Conservation (phyloP, 2,888 invertebrate species). For the Laothoe populi region DNA sequence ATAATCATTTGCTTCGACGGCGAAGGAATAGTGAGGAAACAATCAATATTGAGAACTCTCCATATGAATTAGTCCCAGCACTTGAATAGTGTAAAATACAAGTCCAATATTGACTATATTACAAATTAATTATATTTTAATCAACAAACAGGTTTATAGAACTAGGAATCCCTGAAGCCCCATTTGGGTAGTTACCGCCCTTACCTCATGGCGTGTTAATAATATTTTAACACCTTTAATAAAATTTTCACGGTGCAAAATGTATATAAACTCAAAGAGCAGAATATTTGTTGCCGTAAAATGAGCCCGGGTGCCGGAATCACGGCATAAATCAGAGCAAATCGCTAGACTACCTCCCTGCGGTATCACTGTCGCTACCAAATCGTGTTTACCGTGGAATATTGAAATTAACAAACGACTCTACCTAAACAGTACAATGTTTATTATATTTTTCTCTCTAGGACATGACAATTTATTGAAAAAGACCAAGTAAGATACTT, state of each 20-base stretch:
- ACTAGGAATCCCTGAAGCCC: not conserved
- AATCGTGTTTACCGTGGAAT: slow-evolving; percentile 30
- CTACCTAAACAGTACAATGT: not conserved
- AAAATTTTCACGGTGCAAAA: slow-evolving; percentile 26
- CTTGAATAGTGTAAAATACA: no score
- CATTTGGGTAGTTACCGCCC: not conserved
- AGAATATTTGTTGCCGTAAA: slow-evolving; percentile 24
- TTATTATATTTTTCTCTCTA: not conserved
- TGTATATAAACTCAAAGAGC: slow-evolving; percentile 25
- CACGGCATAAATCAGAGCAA: slow-evolving; percentile 30
- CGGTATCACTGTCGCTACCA: slow-evolving; percentile 27
- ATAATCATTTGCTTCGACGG: no score
- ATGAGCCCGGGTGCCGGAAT: slow-evolving; percentile 22
- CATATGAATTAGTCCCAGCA: no score
- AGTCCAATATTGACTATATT: not conserved
- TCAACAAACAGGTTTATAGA: not conserved
- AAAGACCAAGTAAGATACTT: not conserved
- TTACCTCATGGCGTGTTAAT: slow-evolving; percentile 6
- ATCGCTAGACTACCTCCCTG: slow-evolving; percentile 28
- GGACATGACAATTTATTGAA: not conserved
- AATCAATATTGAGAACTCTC: no score
- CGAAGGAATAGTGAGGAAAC: no score
- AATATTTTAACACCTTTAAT: slow-evolving; percentile 14
- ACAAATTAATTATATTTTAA: not conserved
- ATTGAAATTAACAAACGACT: slow-evolving; percentile 23